A percentile compares a stretch with the other conserved stretches of the same genome.
Evolutionary conservation across 64 coral and sea anemone genomes (phyloP).

Genomic region (Stichodactyla helianthus): DNA sequence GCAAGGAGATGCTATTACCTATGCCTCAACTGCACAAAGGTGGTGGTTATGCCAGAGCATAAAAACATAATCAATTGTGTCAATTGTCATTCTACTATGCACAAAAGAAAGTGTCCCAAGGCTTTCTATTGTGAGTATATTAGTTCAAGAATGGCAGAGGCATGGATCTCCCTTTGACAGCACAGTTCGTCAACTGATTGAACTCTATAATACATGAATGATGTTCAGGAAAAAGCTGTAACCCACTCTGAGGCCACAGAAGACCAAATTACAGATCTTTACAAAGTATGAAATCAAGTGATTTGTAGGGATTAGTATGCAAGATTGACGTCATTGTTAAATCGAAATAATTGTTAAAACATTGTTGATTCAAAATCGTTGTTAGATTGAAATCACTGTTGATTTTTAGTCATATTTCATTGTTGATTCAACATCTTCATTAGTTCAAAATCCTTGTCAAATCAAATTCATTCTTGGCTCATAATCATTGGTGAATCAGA

Average conservation of each 20-base stretch:
- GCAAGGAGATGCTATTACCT: too few species aligned
- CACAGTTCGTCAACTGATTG: conserved; percentile 25
- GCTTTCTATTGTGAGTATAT: conserved; percentile 29
- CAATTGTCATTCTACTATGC: conserved; percentile 35
- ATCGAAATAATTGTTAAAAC: too few species aligned
- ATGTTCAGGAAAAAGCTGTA: conserved; percentile 10
- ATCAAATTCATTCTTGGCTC: too few species aligned
- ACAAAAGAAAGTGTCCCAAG: conserved; percentile 36
- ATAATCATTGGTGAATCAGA: too few species aligned
- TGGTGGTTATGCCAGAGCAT: not conserved
- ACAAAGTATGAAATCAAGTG: too few species aligned
- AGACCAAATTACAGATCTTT: not conserved
- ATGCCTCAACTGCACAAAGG: conserved; percentile 5
- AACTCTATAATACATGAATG: conserved; percentile 31
- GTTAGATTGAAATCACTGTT: too few species aligned
- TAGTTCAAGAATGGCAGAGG: not conserved
- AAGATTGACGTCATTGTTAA: too few species aligned
- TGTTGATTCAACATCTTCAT: too few species aligned
- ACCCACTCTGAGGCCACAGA: conserved; percentile 26
- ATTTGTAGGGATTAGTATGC: too few species aligned
- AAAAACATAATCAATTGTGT: conserved; percentile 32
- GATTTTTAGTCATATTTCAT: too few species aligned
- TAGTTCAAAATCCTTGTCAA: too few species aligned
- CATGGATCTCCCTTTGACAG: conserved; percentile 28
- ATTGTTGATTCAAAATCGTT: too few species aligned